These are phyloP conservation scores for Zoanthus gigantus DNA, from an alignment of 92 coral and sea anemone genomes.

Conservation along the genomic window DNA sequence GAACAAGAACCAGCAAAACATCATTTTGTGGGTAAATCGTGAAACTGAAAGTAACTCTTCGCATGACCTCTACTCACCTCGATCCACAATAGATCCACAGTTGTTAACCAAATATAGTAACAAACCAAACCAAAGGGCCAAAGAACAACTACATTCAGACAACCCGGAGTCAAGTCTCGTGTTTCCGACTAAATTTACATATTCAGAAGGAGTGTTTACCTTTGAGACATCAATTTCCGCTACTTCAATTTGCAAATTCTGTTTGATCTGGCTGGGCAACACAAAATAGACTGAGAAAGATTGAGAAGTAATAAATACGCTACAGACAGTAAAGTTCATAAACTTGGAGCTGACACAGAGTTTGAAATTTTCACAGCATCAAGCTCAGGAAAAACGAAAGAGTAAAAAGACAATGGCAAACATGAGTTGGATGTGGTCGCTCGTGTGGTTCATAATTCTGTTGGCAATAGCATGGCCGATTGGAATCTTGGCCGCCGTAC, in stretches of 20 bases:
- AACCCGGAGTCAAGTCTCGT: neutral
- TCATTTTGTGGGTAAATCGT: too few relatives aligned
- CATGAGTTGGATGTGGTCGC: slow-evolving; percentile 94
- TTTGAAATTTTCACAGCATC: neutral
- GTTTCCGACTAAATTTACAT: neutral
- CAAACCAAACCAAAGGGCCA: neutral
- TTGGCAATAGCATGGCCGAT: slow-evolving; percentile 91
- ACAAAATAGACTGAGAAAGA: neutral
- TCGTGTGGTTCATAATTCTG: slow-evolving; percentile 83
- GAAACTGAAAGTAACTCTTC: neutral
- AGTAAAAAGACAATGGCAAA: slow-evolving; percentile 67
- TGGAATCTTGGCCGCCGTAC: slow-evolving; percentile 90
- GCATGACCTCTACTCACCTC: neutral
- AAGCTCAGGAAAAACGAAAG: neutral
- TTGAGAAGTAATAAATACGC: neutral
- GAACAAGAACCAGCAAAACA: too few relatives aligned
- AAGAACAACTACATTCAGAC: neutral
- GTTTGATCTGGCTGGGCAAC: neutral
- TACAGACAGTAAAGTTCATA: neutral
- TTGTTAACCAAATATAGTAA: slow-evolving; percentile 1
- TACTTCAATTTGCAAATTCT: neutral
- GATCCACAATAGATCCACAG: neutral
- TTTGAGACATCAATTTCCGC: neutral
- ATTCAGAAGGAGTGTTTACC: neutral
- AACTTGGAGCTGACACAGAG: neutral